Evolutionary conservation across 1,140 invertebrate species (phyloP).

Genomic region (Heliconius himera): DNA sequence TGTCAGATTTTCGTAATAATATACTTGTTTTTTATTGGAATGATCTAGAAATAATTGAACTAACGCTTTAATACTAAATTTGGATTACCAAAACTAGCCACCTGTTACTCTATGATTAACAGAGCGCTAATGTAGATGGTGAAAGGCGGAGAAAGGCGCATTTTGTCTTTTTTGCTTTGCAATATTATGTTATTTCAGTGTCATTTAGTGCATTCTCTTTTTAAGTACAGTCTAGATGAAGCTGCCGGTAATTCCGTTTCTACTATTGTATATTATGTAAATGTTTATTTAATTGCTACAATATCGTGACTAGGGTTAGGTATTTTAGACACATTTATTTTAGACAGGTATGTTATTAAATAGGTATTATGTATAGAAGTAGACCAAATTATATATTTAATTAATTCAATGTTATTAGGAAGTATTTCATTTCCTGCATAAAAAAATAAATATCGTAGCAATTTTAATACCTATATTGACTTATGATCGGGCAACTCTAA

Average conservation of each 20-base stretch:
- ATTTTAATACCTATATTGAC: slow-evolving; percentile 65
- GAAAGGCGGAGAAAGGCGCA: slow-evolving; percentile 59
- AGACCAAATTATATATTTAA: background rate
- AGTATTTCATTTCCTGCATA: slow-evolving; percentile 29
- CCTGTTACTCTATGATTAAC: slow-evolving; percentile 68
- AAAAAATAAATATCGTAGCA: slow-evolving; percentile 34
- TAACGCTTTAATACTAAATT: slow-evolving; percentile 35
- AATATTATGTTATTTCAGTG: slow-evolving; percentile 53
- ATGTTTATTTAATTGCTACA: slow-evolving; percentile 13
- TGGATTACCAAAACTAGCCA: slow-evolving; percentile 50
- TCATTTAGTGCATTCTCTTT: slow-evolving; percentile 57
- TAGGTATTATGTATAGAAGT: background rate
- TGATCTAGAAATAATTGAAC: background rate
- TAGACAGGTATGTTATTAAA: background rate
- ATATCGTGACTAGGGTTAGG: background rate
- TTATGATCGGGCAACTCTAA: slow-evolving; percentile 78
- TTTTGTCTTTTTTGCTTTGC: slow-evolving; percentile 43
- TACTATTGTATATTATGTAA: slow-evolving; percentile 16
- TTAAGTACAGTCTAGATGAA: slow-evolving; percentile 17
- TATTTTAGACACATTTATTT: background rate
- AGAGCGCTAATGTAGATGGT: slow-evolving; percentile 69
- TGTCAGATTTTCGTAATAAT: too few relatives aligned
- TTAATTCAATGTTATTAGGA: background rate
- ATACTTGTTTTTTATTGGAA: background rate
- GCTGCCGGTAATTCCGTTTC: slow-evolving; percentile 9